Conservation (phyloP, 1,140 invertebrate species). For the Globodera ellingtonae region DNA sequence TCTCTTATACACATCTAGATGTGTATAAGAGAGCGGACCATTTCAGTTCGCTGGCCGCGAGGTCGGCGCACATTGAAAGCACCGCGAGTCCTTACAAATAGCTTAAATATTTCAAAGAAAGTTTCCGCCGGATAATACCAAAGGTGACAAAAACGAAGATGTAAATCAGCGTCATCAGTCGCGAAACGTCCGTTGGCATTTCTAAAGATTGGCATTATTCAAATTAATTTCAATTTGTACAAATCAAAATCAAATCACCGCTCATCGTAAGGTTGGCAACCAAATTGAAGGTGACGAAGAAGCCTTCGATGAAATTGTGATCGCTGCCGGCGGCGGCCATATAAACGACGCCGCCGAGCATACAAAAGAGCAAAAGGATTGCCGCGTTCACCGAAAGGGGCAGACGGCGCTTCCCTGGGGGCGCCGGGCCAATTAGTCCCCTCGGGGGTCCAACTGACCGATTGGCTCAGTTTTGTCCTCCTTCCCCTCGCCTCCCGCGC, state of each 20-base stretch:
- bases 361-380: conserved; percentile 64
- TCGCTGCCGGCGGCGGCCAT: conserved; percentile 54
- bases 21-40: conserved; percentile 38
- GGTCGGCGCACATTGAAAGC: conserved; percentile 63
- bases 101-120: conserved; percentile 27
- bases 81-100: conserved; percentile 57
- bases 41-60: conserved; percentile 61
- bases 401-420: conserved; percentile 48
- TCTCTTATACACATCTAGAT: too few species aligned
- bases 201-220: conserved; percentile 13
- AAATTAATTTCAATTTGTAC: neutral
- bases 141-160: conserved; percentile 64
- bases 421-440: too few species aligned
- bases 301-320: conserved; percentile 43
- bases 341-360: conserved; percentile 63
- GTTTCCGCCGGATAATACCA: conserved; percentile 36
- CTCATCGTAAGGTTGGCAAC: conserved; percentile 64
- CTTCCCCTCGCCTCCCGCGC: neutral
- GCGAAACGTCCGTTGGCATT: conserved; percentile 62
- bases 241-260: conserved; percentile 12
- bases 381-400: conserved; percentile 63
- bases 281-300: conserved; percentile 64
- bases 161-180: conserved; percentile 59
- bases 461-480: neutral
- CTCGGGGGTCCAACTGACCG: conserved; percentile 7